A percentile compares a stretch with the other conserved stretches of the same genome.
These are phyloP conservation scores for Atrichornis clamosus DNA, from an alignment of 2,113 vertebrate genomes.

Conservation along the genomic window DNA sequence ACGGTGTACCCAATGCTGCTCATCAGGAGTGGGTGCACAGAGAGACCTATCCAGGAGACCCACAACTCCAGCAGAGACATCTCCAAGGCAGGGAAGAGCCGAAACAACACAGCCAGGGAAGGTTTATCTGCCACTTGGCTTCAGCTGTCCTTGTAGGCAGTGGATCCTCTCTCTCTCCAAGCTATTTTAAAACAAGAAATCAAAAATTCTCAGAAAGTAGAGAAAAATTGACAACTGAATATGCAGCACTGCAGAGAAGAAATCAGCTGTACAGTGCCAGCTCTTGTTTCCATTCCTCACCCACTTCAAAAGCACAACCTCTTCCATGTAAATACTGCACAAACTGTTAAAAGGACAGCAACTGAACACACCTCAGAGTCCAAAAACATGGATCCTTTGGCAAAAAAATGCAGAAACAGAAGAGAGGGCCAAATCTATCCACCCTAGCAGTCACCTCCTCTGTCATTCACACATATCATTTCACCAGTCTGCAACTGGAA, in stretches of 20 bases:
- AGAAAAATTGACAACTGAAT: conserved; percentile 12
- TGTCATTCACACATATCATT: neutral
- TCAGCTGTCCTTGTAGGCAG: neutral
- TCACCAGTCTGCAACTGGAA: neutral
- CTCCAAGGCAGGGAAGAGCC: neutral
- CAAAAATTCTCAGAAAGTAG: neutral
- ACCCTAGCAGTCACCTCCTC: neutral
- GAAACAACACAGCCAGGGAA: neutral
- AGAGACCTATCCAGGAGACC: neutral
- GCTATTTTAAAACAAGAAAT: conserved; percentile 25
- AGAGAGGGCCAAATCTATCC: conserved; percentile 6
- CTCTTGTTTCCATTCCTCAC: neutral
- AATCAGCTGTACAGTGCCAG: neutral
- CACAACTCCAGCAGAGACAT: neutral
- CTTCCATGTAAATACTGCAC: neutral
- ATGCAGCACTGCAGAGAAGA: neutral
- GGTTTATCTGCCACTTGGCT: neutral
- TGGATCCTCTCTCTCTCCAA: neutral
- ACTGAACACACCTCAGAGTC: neutral
- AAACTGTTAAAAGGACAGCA: conserved; percentile 22
- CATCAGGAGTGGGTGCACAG: neutral
- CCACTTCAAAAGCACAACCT: conserved; percentile 23
- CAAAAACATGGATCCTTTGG: neutral
- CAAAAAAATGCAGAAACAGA: neutral
- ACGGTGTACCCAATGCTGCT: rapidly evolving